Percentiles rank a stretch among this genome's conserved stretches.
phyloP scores from a whole-genome alignment of 2,113 vertebrate genomes.

The Regulus satrapa region DNA sequence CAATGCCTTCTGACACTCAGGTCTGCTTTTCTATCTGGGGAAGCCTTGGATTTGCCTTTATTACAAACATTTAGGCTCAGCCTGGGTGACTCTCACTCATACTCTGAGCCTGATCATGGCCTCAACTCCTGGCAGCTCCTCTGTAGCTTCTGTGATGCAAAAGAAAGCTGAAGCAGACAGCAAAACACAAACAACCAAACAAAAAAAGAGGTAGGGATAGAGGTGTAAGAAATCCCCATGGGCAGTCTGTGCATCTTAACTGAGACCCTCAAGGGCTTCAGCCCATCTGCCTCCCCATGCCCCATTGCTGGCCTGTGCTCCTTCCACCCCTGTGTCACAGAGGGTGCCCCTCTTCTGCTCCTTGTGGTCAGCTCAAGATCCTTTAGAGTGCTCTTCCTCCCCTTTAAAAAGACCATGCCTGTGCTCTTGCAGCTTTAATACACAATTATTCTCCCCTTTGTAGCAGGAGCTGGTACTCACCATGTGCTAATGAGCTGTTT shows the following conservation, averaged over 20 bases:
- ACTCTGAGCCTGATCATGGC: not conserved
- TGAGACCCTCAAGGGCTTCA: not conserved
- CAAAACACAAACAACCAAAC: no score
- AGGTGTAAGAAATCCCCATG: not conserved
- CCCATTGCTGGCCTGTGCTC: rapidly evolving
- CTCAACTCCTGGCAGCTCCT: not conserved
- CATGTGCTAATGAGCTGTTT: not conserved
- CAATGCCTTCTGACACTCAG: not conserved
- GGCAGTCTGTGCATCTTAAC: not conserved
- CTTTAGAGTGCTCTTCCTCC: not conserved
- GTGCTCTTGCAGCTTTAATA: not conserved
- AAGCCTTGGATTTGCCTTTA: not conserved
- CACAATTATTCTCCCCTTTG: not conserved
- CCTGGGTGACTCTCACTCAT: rapidly evolving
- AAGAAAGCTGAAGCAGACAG: not conserved
- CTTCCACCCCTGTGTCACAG: rapidly evolving
- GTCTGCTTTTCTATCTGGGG: not conserved
- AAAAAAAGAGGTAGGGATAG: not conserved
- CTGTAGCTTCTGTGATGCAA: not conserved
- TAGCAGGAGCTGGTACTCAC: not conserved
- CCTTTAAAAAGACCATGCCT: not conserved
- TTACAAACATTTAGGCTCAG: not conserved
- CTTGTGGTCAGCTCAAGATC: not conserved
- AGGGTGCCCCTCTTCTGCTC: not conserved
- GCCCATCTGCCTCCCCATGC: not conserved